Base-by-base conservation (phyloP, 2,113 vertebrate species). In the Arenaria interpres region DNA sequence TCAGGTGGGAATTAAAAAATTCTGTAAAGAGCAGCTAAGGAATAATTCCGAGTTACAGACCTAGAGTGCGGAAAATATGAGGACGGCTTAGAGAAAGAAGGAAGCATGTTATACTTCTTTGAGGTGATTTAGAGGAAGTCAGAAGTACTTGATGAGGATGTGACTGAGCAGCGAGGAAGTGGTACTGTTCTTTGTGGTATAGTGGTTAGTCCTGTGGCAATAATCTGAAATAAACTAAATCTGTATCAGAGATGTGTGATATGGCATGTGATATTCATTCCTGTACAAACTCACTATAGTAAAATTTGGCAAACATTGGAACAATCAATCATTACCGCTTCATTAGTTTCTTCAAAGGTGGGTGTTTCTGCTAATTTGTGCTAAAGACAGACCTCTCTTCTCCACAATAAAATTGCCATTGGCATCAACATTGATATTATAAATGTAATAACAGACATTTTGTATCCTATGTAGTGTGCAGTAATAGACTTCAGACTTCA, bases 401-500 rank as follows among this genome's bases (percentile, higher is more conserved):
- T 85, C 80, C 69, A 30, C 13, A 33, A 8, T 4, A 12, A 48
- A 68, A 75, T 72, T 64, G n/a, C 66, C 28, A 30, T 12, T 81
- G 77, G 50, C 73, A 68, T 48, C 66, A 72, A 7, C 27, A 16
- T 56, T 67, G 17, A 1, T 60, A 10, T 37, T 92, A 35, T 73
- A 60, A 82, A 68, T 22, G 35, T 45, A 79, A 82, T 92, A 82
- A 0, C 16, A 91, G 57, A 41, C 46, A 41, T 88, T 82, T 85
- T 88, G 27, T 87, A 30, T 76, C 56, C 69, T 59, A 4, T 77
- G 10, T 71, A 66, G 37, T 25, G 21, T 35, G 27, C 32, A 28
- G 33, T 90, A 84, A 87, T 72, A 60, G 53, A 56, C 14, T 84
- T 46, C 64, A 96, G 93, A 68, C 51, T 77, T 79, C 73, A 82